phyloP scores from a whole-genome alignment of 2,888 invertebrate genomes.

The Synergus umbraculus region DNA sequence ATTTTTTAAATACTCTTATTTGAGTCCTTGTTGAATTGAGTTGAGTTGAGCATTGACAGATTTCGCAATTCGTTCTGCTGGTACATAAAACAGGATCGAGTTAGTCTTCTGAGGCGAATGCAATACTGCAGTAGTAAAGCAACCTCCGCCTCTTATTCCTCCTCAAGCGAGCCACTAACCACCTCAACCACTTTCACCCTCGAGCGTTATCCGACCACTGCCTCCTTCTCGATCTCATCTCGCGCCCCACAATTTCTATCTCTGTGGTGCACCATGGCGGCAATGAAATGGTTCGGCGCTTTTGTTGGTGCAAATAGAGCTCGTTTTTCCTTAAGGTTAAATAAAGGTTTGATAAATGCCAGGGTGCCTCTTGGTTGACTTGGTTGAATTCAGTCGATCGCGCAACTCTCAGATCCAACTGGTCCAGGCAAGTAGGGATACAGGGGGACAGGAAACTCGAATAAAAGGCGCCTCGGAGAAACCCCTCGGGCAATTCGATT shows the following conservation, averaged over 20 bases:
- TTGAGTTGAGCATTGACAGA: background rate
- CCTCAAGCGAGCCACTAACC: background rate
- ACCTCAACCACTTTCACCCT: background rate
- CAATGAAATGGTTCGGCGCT: background rate
- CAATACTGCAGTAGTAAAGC: background rate
- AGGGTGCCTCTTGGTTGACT: background rate
- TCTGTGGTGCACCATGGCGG: background rate
- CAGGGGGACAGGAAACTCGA: constrained; percentile 12
- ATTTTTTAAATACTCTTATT: too few species aligned
- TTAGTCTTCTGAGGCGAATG: background rate
- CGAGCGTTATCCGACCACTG: constrained; percentile 1
- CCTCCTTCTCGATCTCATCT: background rate
- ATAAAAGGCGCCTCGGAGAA: constrained; percentile 23
- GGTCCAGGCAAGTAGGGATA: background rate
- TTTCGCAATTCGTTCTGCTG: background rate
- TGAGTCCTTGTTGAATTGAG: too few species aligned
- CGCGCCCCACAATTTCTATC: background rate
- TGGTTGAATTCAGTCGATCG: background rate
- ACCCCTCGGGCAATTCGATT: constrained; percentile 12
- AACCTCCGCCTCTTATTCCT: background rate
- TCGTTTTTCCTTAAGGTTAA: constrained; percentile 42
- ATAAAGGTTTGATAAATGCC: constrained; percentile 46
- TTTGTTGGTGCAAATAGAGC: background rate
- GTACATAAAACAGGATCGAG: background rate
- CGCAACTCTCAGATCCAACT: background rate